These are phyloP conservation scores for Andrena camellia DNA, from an alignment of 2,888 invertebrate species.

Conservation along the genomic window DNA sequence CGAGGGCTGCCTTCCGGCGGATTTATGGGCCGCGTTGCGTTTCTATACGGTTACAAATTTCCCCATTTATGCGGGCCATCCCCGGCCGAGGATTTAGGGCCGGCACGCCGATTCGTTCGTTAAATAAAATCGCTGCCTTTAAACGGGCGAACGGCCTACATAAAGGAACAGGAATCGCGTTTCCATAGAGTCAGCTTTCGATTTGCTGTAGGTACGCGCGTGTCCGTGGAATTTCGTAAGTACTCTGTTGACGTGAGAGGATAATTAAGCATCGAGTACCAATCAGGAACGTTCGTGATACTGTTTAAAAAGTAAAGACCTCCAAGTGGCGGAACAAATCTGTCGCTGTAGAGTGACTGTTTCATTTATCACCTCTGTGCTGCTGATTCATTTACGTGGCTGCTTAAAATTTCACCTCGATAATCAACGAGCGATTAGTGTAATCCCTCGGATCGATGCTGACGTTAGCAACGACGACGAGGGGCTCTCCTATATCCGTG, in stretches of 20 bases:
- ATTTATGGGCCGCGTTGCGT: slow-evolving; percentile 27
- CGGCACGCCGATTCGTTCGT: slow-evolving; percentile 4
- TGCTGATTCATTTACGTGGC: not conserved
- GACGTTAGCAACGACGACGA: not conserved
- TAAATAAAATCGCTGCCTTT: slow-evolving; percentile 19
- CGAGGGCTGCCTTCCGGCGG: not conserved
- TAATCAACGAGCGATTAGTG: not conserved
- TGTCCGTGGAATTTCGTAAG: too few relatives aligned
- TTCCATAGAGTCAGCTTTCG: too few relatives aligned
- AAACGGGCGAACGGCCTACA: too few relatives aligned
- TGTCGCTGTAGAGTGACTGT: not conserved
- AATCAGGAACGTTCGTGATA: too few relatives aligned
- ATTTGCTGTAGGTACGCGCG: too few relatives aligned
- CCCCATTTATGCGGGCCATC: slow-evolving; percentile 20
- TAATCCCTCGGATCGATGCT: not conserved
- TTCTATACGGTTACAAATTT: slow-evolving; percentile 45
- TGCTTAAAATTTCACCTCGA: not conserved
- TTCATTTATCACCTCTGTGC: not conserved
- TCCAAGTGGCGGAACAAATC: not conserved
- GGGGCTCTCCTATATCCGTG: not conserved
- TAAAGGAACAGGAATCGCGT: not conserved
- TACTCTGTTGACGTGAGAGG: too few relatives aligned
- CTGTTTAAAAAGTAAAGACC: too few relatives aligned
- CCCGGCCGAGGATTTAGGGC: not conserved
- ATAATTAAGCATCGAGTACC: too few relatives aligned